Evolutionary conservation across 2,888 invertebrate genomes (phyloP), one percentile per base, ranked within the genome.

Genomic region (Latrodectus hesperus): DNA sequence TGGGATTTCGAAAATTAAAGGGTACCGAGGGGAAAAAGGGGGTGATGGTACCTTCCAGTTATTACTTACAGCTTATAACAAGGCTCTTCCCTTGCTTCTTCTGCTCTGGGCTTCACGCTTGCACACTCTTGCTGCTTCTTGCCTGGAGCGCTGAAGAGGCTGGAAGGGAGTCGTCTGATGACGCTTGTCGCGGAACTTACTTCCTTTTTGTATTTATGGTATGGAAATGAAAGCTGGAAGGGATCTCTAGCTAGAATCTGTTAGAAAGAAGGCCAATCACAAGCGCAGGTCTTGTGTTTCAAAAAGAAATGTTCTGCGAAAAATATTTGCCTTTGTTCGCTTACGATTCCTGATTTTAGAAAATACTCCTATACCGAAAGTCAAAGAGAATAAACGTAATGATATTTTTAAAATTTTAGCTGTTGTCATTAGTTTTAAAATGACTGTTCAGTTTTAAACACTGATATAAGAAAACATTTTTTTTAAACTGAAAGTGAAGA

Each of bases 91-190:
- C 22, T 22, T 22, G 22, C 22, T 22, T 22, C 75, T 55, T 52
- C 16, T 52, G 52, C 52, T 4, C 52, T 49, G 64, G 65, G 75
- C 76, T 68, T 76, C 81, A 73, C 81, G 73, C 65, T 73, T 73
- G 49, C 67, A 81, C n/a, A 72, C 81, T 86, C 81, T 86, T 81
- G 86, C 81, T 86, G 77, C 81, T 86, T 86, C 86, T 81, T 81
- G 86, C 86, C 81, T 64, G 53, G 52, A 38, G 79, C 85, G 38
- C 9, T n/a, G 75, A 75, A 68, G 82, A 22, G 55, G 73, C 6
- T 76, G 81, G 60, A 79, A 78, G 51, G 79, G 85, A 71, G 80
- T 85, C 70, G 80, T 75, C 80, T 85, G 85, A 85, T 86, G 86
- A 5, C 51, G 73, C 17, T 52, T 81, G 64, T 49, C 49, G 71